Evolutionary conservation across 2,113 vertebrate genomes (phyloP), one percentile per base, ranked within the genome.

Genomic region (Falcunculus frontatus): DNA sequence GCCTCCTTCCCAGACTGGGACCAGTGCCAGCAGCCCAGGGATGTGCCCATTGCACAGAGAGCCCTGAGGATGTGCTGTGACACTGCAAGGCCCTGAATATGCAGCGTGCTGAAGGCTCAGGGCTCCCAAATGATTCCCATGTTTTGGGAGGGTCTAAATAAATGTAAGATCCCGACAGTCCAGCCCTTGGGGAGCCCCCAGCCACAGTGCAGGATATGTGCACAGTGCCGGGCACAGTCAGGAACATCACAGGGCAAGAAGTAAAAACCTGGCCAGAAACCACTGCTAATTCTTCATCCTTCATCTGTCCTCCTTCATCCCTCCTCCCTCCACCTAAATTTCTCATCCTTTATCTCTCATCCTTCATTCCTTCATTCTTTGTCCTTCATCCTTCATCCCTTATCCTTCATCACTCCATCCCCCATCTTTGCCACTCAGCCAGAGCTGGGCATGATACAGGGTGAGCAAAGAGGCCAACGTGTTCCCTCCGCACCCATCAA

Each of bases 51-150:
- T 9, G 63, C 55, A 42, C 7, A 18, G 47, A 47, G 41, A 68
- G 41, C 18, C 70, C 80, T 0, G 0, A 55, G 47, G 56, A 73
- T 49, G 49, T 0, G 1, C 29, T 30, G 6, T 46, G 73, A 20
- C 35, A 11, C 35, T 35, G 47, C 73, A 74, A 53, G 25, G 23
- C 29, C 35, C 42, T 74, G 77, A 18, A 29, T 27, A 10, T 3
- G 49, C 49, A 41, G 72, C 0, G 0, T 13, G 25, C 37, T 57
- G 49, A 39, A n/a, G 77, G 12, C n/a, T 80, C 41, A 32, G 50
- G 46, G 16, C 11, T 29, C 50, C 12, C 22, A 20, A 81, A 29
- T 9, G 52, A 20, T 32, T 59, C 27, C 35, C 25, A 3, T 0
- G 1, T 14, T 56, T 70, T 72, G 35, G 19, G 20, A 75, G 16